Evolutionary conservation across 2,888 invertebrate genomes (phyloP).

Genomic region (Trypoxylon attenuatum): DNA sequence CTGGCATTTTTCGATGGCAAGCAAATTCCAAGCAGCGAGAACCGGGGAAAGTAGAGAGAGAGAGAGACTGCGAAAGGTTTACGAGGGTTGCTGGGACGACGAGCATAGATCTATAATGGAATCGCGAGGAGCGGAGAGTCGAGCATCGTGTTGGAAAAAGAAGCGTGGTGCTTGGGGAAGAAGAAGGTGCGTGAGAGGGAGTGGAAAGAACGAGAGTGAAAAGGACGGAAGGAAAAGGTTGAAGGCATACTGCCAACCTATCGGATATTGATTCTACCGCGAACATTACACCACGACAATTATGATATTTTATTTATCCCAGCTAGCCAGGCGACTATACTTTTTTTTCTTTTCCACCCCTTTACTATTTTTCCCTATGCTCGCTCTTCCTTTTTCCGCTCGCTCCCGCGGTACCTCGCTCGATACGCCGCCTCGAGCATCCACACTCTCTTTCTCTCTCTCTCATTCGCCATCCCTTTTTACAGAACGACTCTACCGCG

Average conservation of each 20-base stretch:
- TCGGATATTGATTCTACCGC: conserved; percentile 48
- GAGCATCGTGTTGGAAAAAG: not conserved
- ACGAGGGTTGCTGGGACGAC: conserved; percentile 21
- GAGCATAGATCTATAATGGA: conserved; percentile 34
- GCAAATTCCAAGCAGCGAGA: not conserved
- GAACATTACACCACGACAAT: conserved; percentile 39
- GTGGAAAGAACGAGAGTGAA: not conserved
- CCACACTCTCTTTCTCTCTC: not conserved
- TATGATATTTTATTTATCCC: conserved; percentile 57
- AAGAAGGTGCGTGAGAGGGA: not conserved
- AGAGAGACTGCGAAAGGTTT: conserved; percentile 34
- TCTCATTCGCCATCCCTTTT: conserved; percentile 13
- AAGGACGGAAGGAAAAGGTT: conserved; percentile 16
- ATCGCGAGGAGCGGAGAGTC: conserved; percentile 17
- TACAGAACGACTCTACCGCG: too few relatives aligned
- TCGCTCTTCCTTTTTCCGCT: not conserved
- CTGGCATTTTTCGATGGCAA: conserved; percentile 19
- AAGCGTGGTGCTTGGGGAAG: not conserved
- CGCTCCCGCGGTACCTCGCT: not conserved
- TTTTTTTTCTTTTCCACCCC: conserved; percentile 1
- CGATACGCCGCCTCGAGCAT: too few relatives aligned
- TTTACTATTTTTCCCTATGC: not conserved
- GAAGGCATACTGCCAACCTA: conserved; percentile 25
- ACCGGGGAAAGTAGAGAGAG: conserved; percentile 1
- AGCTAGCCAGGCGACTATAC: conserved; percentile 33